These are phyloP conservation scores for Pollicipes pollicipes DNA, from an alignment of 1,140 invertebrate species.

Conservation along the genomic window DNA sequence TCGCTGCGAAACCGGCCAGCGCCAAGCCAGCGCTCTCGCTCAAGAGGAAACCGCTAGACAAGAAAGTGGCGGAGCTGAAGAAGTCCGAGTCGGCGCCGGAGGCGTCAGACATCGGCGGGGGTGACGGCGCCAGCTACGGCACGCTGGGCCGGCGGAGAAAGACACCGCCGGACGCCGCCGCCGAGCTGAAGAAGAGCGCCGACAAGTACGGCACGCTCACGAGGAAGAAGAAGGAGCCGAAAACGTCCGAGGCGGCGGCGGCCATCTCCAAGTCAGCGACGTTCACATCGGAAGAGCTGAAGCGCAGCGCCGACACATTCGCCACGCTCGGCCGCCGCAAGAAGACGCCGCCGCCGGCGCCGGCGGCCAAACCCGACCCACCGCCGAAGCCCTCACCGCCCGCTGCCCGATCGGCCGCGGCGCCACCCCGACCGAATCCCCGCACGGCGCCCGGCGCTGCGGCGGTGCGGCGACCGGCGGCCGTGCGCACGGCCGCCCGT, in stretches of 20 bases:
- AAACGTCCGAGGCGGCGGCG: conserved; percentile 9
- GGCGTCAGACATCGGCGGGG: background rate
- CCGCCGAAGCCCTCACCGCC: background rate
- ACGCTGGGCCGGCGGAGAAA: no score
- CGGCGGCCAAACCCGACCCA: no score
- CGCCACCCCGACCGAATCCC: background rate
- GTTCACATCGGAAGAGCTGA: background rate
- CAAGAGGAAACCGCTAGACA: background rate
- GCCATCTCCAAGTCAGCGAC: background rate
- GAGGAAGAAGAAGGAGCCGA: conserved; percentile 11
- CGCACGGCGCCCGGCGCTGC: no score
- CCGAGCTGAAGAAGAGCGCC: background rate
- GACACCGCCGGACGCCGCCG: no score
- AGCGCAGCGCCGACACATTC: background rate
- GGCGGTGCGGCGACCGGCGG: no score
- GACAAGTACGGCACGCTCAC: conserved; percentile 11
- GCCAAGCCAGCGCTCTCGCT: no score
- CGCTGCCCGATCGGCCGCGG: no score
- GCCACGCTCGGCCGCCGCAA: background rate
- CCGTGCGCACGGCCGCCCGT: no score
- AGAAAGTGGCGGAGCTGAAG: background rate
- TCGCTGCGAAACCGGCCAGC: background rate
- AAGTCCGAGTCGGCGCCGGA: background rate
- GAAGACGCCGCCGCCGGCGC: background rate
- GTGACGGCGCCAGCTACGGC: background rate